These are phyloP conservation scores for Dendroctonus valens DNA, from an alignment of 1,140 invertebrate species.

Conservation along the genomic window DNA sequence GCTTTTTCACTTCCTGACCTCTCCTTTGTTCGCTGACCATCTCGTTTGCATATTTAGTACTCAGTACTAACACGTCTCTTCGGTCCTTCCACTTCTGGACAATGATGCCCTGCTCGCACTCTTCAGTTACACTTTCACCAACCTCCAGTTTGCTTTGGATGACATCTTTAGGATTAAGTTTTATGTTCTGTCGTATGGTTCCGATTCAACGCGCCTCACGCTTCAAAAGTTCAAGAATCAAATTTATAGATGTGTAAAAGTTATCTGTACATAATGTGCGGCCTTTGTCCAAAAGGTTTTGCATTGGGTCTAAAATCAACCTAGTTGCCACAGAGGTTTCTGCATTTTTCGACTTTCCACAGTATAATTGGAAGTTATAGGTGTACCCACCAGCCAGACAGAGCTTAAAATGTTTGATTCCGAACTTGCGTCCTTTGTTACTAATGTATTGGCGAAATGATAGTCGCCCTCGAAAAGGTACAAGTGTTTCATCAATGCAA, in stretches of 20 bases:
- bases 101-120: conserved; percentile 25
- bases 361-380: conserved; percentile 46
- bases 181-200: conserved; percentile 41
- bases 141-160: conserved; percentile 19
- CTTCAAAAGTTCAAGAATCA: conserved; percentile 45
- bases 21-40: conserved; percentile 3
- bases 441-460: too few species aligned
- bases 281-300: conserved; percentile 39
- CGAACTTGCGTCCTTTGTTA: too few species aligned
- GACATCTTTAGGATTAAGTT: conserved; percentile 39
- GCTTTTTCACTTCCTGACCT: conserved; percentile 12
- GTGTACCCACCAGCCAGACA: conserved; percentile 48
- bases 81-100: conserved; percentile 41
- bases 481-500: too few species aligned
- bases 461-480: too few species aligned
- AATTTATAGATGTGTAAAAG: conserved; percentile 47
- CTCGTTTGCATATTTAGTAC: conserved; percentile 37
- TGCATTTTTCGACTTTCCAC: conserved; percentile 37
- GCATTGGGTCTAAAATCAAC: conserved; percentile 36
- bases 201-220: conserved; percentile 47
- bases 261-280: conserved; percentile 49
- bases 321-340: conserved; percentile 20
- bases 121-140: conserved; percentile 16
- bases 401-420: conserved; percentile 44
- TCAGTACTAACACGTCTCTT: conserved; percentile 37